Conservation (phyloP, 1,140 invertebrate species). For the Pseudomyrmex dendroicus region DNA sequence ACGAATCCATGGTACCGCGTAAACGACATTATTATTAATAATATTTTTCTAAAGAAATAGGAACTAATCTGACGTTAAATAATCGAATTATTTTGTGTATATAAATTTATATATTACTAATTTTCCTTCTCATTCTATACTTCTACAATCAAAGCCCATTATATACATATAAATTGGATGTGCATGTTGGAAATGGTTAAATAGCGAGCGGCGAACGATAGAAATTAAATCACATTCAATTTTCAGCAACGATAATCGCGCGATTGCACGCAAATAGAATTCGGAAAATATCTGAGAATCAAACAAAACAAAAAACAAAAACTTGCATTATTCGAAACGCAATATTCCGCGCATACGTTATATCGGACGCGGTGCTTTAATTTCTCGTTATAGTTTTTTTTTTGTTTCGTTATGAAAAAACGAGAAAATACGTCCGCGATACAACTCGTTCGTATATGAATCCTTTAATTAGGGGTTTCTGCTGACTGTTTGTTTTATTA, state of each 20-base stretch:
- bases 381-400: constrained; percentile 36
- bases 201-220: neutral
- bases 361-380: constrained; percentile 14
- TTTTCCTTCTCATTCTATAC: too few relatives aligned
- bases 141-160: too few relatives aligned
- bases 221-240: constrained; percentile 43
- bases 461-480: constrained; percentile 36
- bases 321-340: constrained; percentile 7
- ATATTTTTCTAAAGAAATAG: neutral
- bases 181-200: neutral
- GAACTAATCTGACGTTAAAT: neutral
- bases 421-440: too few relatives aligned
- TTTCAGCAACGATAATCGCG: neutral
- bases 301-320: neutral
- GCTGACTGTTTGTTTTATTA: neutral
- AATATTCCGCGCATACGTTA: constrained; percentile 15
- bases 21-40: neutral
- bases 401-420: neutral
- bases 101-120: too few relatives aligned
- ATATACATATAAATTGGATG: too few relatives aligned
- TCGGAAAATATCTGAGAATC: neutral
- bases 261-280: neutral
- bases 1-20: neutral
- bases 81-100: neutral
- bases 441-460: neutral